Evolutionary conservation across 2,888 invertebrate species (phyloP).

Genomic region (Ecliptopera silaceata): DNA sequence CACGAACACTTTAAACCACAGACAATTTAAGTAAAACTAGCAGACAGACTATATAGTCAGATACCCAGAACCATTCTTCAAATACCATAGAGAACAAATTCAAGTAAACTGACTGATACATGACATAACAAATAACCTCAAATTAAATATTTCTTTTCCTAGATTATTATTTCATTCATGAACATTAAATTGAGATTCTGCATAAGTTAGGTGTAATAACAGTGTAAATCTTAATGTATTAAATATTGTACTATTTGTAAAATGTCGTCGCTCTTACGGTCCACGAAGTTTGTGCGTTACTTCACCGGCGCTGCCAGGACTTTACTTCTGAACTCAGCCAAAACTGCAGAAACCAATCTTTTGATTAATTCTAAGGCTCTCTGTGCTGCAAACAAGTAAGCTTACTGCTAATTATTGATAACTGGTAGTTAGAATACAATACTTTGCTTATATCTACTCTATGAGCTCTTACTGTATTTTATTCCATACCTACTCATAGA

Average conservation of each 20-base stretch:
- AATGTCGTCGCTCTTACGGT: slow-evolving; percentile 87
- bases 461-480: too few relatives aligned
- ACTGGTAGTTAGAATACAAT: not conserved
- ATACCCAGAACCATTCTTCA: too few relatives aligned
- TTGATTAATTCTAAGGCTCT: slow-evolving; percentile 68
- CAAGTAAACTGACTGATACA: slow-evolving; percentile 1
- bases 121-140: slow-evolving; percentile 72
- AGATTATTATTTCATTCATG: not conserved
- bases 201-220: slow-evolving; percentile 18
- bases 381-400: slow-evolving; percentile 68
- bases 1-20: too few relatives aligned
- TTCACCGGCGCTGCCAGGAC: slow-evolving; percentile 88
- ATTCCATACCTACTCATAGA: too few relatives aligned
- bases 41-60: too few relatives aligned
- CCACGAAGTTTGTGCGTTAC: slow-evolving; percentile 89
- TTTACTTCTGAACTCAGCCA: slow-evolving; percentile 85
- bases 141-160: slow-evolving; percentile 28
- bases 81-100: too few relatives aligned
- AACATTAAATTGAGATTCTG: slow-evolving; percentile 22
- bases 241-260: slow-evolving; percentile 35
- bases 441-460: not conserved
- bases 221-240: slow-evolving; percentile 37
- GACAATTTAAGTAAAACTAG: too few relatives aligned
- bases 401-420: slow-evolving; percentile 21
- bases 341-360: slow-evolving; percentile 85